Conservation (phyloP, 2,113 vertebrate species). For the Odocoileus virginianus region DNA sequence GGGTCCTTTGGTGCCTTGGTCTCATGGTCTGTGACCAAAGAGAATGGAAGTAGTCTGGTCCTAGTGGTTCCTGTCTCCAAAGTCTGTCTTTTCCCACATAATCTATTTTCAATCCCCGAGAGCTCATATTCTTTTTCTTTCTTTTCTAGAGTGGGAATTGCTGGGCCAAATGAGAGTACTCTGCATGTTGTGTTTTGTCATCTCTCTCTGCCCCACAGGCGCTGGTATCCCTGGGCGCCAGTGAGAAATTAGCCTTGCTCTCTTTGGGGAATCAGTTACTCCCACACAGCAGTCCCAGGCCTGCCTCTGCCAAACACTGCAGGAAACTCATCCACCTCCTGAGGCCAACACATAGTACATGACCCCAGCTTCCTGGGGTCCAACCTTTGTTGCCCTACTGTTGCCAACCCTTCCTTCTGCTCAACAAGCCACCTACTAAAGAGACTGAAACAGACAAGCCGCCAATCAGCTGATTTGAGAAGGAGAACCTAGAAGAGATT, state of each 20-base stretch:
- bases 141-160: not conserved
- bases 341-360: not conserved
- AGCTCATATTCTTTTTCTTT: not conserved
- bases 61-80: not conserved
- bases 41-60: not conserved
- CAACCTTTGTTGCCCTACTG: not conserved
- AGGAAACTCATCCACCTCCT: constrained; percentile 76
- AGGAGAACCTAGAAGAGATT: constrained; percentile 45
- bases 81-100: not conserved
- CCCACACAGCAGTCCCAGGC: not conserved
- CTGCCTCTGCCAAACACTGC: constrained; percentile 67
- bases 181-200: not conserved
- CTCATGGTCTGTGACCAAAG: not conserved
- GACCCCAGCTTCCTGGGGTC: not conserved
- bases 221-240: constrained; percentile 78
- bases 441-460: constrained; percentile 29
- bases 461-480: constrained; percentile 14
- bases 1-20: not conserved
- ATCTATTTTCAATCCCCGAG: not conserved
- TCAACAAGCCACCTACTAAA: constrained; percentile 10
- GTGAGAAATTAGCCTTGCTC: constrained; percentile 72
- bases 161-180: not conserved
- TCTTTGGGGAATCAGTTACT: constrained; percentile 29
- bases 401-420: constrained; percentile 41
- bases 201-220: constrained; percentile 69